Evolutionary conservation across 2,113 vertebrate genomes (phyloP).

Genomic region (Pogona vitticeps): DNA sequence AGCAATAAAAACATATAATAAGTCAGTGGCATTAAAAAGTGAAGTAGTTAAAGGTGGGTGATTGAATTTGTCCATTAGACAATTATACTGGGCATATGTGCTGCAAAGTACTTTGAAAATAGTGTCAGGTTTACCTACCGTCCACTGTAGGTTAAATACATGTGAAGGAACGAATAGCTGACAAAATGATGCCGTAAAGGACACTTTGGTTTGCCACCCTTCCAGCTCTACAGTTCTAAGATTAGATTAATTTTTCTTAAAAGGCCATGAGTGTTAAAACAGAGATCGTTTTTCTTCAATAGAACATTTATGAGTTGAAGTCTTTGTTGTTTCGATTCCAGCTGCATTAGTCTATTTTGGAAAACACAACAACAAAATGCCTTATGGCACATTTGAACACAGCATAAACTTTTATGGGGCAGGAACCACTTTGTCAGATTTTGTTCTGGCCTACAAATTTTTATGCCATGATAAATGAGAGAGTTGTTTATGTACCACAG

Average conservation of each 20-base stretch:
- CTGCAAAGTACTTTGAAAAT: constrained; percentile 16
- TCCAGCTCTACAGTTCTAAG: no score
- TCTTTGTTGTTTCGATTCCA: background rate
- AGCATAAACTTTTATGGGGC: background rate
- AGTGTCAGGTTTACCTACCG: background rate
- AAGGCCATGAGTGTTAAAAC: constrained; percentile 6
- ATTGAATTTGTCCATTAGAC: background rate
- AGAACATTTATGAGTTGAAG: background rate
- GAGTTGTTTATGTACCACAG: background rate
- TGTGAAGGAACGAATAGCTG: constrained; percentile 3
- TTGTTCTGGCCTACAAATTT: background rate
- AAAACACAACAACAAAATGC: no score
- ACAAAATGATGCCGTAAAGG: background rate
- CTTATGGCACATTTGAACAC: background rate
- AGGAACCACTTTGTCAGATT: background rate
- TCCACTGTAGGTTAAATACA: constrained; percentile 30
- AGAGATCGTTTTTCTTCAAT: background rate
- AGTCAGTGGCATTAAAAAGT: background rate
- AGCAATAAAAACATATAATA: background rate
- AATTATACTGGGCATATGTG: background rate
- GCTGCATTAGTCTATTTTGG: background rate
- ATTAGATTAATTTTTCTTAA: no score
- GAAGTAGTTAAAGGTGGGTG: background rate
- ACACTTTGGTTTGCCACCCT: constrained; percentile 25
- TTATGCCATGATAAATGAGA: no score